A percentile compares a stretch with the other conserved stretches of the same genome.
These are phyloP conservation scores for Phlogophora meticulosa DNA, from an alignment of 2,888 invertebrate genomes.

Conservation along the genomic window DNA sequence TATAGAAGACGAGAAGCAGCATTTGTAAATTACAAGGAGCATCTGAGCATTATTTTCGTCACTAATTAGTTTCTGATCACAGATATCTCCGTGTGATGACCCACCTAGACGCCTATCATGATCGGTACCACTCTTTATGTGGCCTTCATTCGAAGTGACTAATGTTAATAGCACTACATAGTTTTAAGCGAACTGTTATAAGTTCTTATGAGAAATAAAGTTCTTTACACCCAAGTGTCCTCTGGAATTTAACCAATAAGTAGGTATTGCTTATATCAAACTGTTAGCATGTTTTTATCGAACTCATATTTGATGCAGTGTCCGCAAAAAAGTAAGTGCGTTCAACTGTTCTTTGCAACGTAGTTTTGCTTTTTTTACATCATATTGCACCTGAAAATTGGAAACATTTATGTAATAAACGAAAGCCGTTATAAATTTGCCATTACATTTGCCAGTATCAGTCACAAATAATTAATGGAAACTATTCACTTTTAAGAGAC, in stretches of 20 bases:
- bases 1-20: background rate
- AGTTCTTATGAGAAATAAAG: too few relatives aligned
- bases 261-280: constrained; percentile 14
- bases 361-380: constrained; percentile 11
- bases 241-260: constrained; percentile 40
- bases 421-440: constrained; percentile 21
- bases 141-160: constrained; percentile 16
- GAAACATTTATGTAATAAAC: constrained; percentile 28
- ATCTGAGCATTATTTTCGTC: background rate
- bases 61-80: constrained; percentile 3
- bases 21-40: background rate
- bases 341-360: constrained; percentile 21
- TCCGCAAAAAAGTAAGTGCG: constrained; percentile 12
- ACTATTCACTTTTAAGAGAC: constrained; percentile 15
- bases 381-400: constrained; percentile 27
- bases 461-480: constrained; percentile 11
- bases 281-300: constrained; percentile 24
- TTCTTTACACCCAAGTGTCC: too few relatives aligned
- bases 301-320: constrained; percentile 6
- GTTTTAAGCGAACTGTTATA: too few relatives aligned
- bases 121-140: background rate
- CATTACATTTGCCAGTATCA: constrained; percentile 9
- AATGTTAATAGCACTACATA: too few relatives aligned
- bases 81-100: constrained; percentile 1
- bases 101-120: constrained; percentile 7